Conservation (phyloP, 2,888 invertebrate species). For the Drosophila pseudotakahashii region DNA sequence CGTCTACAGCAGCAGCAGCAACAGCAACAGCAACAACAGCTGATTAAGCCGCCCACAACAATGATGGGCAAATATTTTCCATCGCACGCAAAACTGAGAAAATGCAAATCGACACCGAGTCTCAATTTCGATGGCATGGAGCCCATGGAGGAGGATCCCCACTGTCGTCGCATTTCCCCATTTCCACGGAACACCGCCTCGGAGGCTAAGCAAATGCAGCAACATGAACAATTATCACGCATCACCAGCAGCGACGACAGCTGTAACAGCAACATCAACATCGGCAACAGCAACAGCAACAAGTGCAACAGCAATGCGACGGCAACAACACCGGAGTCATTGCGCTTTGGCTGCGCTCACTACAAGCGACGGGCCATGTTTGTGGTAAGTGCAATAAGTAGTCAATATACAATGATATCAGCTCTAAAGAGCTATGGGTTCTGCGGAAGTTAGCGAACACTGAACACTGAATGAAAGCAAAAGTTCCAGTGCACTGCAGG, state of each 20-base stretch:
- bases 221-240: constrained; percentile 52
- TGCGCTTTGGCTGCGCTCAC: constrained; percentile 89
- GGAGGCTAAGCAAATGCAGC: constrained; percentile 51
- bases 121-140: constrained; percentile 50
- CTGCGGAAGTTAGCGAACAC: not conserved
- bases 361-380: constrained; percentile 94
- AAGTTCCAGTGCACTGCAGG: not conserved
- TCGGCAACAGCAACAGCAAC: constrained; percentile 2
- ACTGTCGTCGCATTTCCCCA: constrained; percentile 31
- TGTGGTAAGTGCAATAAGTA: constrained; percentile 88
- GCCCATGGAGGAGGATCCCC: constrained; percentile 35
- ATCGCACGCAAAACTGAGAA: constrained; percentile 53
- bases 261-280: constrained; percentile 39
- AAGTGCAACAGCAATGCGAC: constrained; percentile 13
- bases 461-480: not conserved
- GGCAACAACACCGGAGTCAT: constrained; percentile 62
- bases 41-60: constrained; percentile 65
- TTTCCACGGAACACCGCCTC: constrained; percentile 45
- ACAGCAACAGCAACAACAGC: constrained; percentile 34
- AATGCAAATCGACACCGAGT: constrained; percentile 73
- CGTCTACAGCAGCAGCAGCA: not conserved
- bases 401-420: not conserved
- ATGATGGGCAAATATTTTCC: constrained; percentile 39
- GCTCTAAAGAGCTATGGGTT: not conserved
- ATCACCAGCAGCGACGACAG: constrained; percentile 35